Conservation (phyloP, 2,888 invertebrate species). For the Eremobia ochroleuca region DNA sequence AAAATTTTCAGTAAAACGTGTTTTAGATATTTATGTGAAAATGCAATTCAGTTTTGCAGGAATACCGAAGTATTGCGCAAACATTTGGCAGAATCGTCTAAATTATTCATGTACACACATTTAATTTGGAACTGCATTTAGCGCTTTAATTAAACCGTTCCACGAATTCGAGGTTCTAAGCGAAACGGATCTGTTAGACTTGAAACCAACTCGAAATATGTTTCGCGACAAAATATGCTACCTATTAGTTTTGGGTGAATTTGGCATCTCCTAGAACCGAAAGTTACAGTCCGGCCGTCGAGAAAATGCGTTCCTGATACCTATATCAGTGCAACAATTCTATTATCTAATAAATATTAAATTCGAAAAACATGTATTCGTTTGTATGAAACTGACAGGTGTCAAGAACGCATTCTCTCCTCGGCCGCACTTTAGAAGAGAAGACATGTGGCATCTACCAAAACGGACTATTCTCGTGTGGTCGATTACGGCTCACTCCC, state of each 20-base stretch:
- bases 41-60: slow-evolving; percentile 32
- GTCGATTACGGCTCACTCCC: background rate
- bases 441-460: background rate
- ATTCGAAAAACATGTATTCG: background rate
- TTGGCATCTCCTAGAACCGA: background rate
- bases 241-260: background rate
- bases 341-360: background rate
- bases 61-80: slow-evolving; percentile 17
- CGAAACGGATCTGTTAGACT: slow-evolving; percentile 27
- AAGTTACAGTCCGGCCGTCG: background rate
- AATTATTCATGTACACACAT: slow-evolving; percentile 55
- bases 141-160: slow-evolving; percentile 58
- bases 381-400: background rate
- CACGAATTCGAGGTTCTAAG: slow-evolving; percentile 40
- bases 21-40: slow-evolving; percentile 8
- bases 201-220: slow-evolving; percentile 22
- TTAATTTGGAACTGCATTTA: slow-evolving; percentile 54
- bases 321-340: background rate
- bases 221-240: background rate
- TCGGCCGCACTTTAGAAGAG: background rate
- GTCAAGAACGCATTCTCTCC: background rate
- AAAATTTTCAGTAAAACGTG: slow-evolving; percentile 1
- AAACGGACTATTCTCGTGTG: background rate
- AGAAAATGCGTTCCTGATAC: background rate
- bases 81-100: slow-evolving; percentile 45